phyloP scores from a whole-genome alignment of 2,888 invertebrate genomes.

The Amblyteles armatorius region DNA sequence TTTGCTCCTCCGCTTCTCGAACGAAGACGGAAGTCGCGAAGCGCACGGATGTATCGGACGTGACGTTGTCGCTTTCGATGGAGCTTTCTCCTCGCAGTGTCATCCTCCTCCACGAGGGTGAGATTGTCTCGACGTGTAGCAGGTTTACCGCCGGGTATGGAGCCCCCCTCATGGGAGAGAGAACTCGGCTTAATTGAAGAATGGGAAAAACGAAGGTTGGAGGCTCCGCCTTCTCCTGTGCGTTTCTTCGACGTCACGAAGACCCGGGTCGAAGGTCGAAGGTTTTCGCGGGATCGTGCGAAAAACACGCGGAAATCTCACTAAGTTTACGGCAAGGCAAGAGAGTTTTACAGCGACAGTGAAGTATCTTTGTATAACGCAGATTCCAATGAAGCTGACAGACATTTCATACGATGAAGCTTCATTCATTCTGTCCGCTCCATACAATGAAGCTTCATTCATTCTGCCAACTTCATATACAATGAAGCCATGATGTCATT shows the following conservation, averaged over 20 bases:
- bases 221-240: constrained; percentile 38
- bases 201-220: constrained; percentile 45
- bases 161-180: constrained; percentile 52
- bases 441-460: neutral
- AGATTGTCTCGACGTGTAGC: constrained; percentile 41
- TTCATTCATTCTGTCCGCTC: too few relatives aligned
- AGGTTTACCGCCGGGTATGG: constrained; percentile 53
- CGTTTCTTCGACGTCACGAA: constrained; percentile 37
- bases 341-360: neutral
- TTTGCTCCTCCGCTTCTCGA: constrained; percentile 36
- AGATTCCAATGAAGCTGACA: neutral
- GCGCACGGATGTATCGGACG: constrained; percentile 68
- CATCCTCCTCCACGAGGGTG: constrained; percentile 37
- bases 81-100: constrained; percentile 62
- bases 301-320: constrained; percentile 35
- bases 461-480: neutral
- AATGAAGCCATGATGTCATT: neutral
- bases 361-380: neutral
- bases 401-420: neutral
- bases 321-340: constrained; percentile 9
- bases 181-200: constrained; percentile 67
- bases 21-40: constrained; percentile 58
- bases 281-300: constrained; percentile 36
- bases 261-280: constrained; percentile 25
- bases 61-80: constrained; percentile 75